Percentiles rank a stretch among this genome's conserved stretches.
phyloP scores from a whole-genome alignment of 2,113 vertebrate genomes.

The Hystrix cristata region DNA sequence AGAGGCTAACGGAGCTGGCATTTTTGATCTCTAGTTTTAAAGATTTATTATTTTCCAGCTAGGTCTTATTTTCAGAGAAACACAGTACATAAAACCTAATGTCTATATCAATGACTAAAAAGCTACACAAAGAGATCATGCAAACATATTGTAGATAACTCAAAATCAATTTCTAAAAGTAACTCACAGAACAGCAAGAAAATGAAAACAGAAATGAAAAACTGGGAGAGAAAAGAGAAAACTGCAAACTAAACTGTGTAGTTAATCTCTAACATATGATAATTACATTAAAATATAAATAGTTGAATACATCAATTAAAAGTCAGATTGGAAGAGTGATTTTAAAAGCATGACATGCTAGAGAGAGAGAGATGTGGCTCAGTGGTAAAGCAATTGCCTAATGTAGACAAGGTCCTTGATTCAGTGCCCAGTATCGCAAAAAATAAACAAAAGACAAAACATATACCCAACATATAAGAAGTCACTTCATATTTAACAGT shows the following conservation, averaged over 20 bases:
- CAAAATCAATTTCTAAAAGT: not conserved
- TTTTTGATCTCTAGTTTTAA: not conserved
- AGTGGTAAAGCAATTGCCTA: not conserved
- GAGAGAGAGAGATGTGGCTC: not conserved
- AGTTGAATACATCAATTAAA: not conserved
- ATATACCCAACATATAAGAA: not conserved
- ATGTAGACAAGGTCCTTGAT: not conserved
- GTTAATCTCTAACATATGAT: not conserved
- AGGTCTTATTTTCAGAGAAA: not conserved
- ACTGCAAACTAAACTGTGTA: not conserved
- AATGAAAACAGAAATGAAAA: constrained; percentile 17
- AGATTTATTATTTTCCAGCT: not conserved
- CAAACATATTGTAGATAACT: not conserved
- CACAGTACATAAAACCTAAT: not conserved
- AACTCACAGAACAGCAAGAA: not conserved
- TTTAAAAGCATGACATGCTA: not conserved
- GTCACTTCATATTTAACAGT: not conserved
- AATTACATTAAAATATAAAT: constrained; percentile 17
- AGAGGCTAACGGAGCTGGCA: not conserved
- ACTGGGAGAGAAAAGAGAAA: not conserved
- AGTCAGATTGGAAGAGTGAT: not conserved
- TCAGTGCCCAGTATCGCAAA: not conserved
- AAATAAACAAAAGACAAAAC: not conserved
- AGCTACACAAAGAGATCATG: not conserved
- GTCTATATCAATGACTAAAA: not conserved